phyloP scores from a whole-genome alignment of 2,797 vertebrate genomes.

The Distichodus sexfasciatus region DNA sequence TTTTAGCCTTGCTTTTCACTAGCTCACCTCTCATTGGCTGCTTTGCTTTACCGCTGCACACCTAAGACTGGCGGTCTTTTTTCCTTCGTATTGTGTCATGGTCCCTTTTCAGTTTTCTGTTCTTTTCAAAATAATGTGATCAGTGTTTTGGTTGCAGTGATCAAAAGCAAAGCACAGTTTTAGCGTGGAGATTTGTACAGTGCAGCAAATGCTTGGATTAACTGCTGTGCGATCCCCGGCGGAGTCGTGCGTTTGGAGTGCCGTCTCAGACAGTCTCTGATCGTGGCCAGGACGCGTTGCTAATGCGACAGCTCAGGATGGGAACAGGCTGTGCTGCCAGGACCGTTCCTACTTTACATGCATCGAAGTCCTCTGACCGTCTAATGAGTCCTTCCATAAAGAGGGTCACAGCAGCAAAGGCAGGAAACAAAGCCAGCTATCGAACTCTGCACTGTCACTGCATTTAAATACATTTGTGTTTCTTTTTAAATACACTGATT shows the following conservation, averaged over 20 bases:
- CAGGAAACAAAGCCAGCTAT: neutral
- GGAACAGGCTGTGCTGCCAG: conserved; percentile 39
- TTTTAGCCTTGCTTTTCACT: conserved; percentile 69
- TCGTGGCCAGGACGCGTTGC: conserved; percentile 26
- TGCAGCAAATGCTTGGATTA: neutral
- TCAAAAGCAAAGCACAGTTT: neutral
- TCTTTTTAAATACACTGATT: neutral
- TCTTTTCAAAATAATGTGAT: neutral
- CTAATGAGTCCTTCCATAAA: conserved; percentile 27
- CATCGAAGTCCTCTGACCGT: conserved; percentile 15
- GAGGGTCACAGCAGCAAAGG: neutral
- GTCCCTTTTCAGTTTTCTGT: neutral
- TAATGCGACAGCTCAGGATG: conserved; percentile 36
- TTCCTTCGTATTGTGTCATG: neutral
- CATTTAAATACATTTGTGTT: neutral
- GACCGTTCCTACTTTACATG: conserved; percentile 35
- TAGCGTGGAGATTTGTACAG: neutral
- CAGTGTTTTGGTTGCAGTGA: neutral
- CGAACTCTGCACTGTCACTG: neutral
- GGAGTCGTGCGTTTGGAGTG: neutral
- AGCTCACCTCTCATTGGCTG: conserved; percentile 53
- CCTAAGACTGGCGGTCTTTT: neutral
- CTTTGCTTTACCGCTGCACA: conserved; percentile 38
- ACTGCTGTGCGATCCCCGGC: neutral
- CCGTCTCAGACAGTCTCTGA: neutral